Evolutionary conservation across 2,888 invertebrate species (phyloP).

Genomic region (Copidosoma aretas): DNA sequence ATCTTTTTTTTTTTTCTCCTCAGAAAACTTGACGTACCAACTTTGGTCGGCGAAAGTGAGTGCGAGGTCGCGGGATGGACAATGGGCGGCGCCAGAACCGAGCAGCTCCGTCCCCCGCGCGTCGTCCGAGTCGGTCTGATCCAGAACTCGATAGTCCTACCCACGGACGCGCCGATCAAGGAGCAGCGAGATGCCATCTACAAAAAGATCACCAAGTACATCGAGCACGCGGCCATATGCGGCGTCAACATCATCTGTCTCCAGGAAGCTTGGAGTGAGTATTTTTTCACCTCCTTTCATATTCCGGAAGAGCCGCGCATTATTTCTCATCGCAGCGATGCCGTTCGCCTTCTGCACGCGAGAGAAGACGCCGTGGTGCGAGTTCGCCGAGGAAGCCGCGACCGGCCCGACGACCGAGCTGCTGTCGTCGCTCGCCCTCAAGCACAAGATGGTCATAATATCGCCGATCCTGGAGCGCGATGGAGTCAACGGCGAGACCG

Average conservation of each 20-base stretch:
- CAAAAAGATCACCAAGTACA: slow-evolving; percentile 74
- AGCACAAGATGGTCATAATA: slow-evolving; percentile 89
- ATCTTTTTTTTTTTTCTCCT: no score
- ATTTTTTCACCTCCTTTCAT: background rate
- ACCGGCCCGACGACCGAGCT: slow-evolving; percentile 84
- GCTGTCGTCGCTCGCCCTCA: slow-evolving; percentile 74
- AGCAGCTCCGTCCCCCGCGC: slow-evolving; percentile 75
- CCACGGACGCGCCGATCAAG: slow-evolving; percentile 75
- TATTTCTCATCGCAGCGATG: slow-evolving; percentile 73
- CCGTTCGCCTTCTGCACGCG: slow-evolving; percentile 98
- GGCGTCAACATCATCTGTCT: slow-evolving; percentile 90
- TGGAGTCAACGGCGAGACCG: slow-evolving; percentile 75
- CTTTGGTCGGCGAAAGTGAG: slow-evolving; percentile 58
- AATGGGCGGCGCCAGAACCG: slow-evolving; percentile 70
- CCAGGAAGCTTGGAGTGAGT: slow-evolving; percentile 96
- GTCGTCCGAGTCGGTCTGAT: slow-evolving; percentile 83
- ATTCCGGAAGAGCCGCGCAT: background rate
- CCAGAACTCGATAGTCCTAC: slow-evolving; percentile 84
- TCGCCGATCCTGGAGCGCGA: slow-evolving; percentile 95
- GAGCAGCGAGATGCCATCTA: slow-evolving; percentile 82
- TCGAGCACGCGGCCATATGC: slow-evolving; percentile 77
- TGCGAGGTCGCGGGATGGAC: slow-evolving; percentile 76
- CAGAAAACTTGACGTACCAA: slow-evolving; percentile 65
- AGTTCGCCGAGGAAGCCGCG: slow-evolving; percentile 90
- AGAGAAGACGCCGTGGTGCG: slow-evolving; percentile 91